Percentiles rank a stretch among this genome's conserved stretches.
phyloP scores from a whole-genome alignment of 2,113 vertebrate genomes.

The Toxostoma redivivum region DNA sequence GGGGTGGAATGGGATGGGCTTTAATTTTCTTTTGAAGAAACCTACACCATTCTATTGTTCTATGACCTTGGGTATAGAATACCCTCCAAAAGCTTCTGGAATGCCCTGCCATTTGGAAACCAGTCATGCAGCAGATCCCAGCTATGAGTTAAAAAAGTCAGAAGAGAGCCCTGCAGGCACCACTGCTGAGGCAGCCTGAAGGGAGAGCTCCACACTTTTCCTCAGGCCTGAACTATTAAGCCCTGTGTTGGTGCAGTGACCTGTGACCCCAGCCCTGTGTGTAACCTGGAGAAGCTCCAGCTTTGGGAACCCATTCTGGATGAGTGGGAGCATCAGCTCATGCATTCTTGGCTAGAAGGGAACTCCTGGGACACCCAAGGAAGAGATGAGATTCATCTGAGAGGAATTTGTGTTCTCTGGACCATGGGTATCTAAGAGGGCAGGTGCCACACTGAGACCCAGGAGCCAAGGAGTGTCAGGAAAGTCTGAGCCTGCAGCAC shows the following conservation, averaged over 20 bases:
- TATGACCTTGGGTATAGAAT: neutral
- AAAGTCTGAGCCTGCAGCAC: neutral
- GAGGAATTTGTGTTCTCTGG: neutral
- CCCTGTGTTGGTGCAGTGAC: neutral
- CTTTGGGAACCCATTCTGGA: neutral
- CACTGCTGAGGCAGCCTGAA: neutral
- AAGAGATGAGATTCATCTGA: neutral
- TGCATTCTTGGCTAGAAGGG: neutral
- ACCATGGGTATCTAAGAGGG: neutral
- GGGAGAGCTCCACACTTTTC: neutral
- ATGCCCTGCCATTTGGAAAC: neutral
- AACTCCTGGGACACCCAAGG: neutral
- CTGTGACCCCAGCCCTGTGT: neutral
- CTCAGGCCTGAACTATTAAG: neutral
- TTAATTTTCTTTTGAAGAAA: neutral
- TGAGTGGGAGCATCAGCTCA: neutral
- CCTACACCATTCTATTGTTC: neutral
- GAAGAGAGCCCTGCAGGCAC: neutral
- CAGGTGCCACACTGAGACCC: neutral
- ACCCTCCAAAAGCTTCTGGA: neutral
- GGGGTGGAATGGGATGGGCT: accelerated
- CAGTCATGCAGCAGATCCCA: neutral
- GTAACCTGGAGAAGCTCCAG: neutral
- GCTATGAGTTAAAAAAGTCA: neutral
- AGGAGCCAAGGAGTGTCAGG: neutral